Percentiles rank a stretch among this genome's conserved stretches.
These are phyloP conservation scores for Palythoa caribaeorum DNA, from an alignment of 92 coral and sea anemone genomes.

Conservation along the genomic window DNA sequence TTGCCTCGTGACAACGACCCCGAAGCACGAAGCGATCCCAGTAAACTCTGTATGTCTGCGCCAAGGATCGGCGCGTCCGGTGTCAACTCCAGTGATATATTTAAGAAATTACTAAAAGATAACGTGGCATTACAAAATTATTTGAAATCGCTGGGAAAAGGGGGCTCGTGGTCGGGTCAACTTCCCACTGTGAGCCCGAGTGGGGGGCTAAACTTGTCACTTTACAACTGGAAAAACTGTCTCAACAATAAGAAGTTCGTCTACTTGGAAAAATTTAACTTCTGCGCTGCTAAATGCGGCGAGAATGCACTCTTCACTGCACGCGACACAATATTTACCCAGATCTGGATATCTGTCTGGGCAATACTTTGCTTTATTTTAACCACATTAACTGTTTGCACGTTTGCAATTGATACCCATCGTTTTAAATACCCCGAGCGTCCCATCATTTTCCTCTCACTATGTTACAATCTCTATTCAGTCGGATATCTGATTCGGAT, in stretches of 20 bases:
- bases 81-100: conserved; percentile 73
- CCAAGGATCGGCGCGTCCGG: conserved; percentile 70
- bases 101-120: conserved; percentile 58
- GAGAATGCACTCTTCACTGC: conserved; percentile 78
- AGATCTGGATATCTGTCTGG: conserved; percentile 95
- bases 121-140: conserved; percentile 66
- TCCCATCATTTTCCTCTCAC: conserved; percentile 93
- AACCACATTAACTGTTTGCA: conserved; percentile 88
- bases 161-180: conserved; percentile 37
- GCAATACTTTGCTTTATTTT: conserved; percentile 92
- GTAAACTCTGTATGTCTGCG: conserved; percentile 79
- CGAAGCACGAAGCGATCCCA: conserved; percentile 72
- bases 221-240: conserved; percentile 73
- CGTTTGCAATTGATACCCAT: conserved; percentile 91
- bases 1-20: conserved; percentile 81
- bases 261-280: conserved; percentile 73
- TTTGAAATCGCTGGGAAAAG: conserved; percentile 62
- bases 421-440: conserved; percentile 98
- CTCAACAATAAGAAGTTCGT: conserved; percentile 69
- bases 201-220: conserved; percentile 46
- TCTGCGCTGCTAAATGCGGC: conserved; percentile 81
- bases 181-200: conserved; percentile 25
- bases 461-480: conserved; percentile 95
- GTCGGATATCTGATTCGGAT: conserved; percentile 84
- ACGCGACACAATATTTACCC: conserved; percentile 83